Evolutionary conservation across 1,140 invertebrate genomes (phyloP), one percentile per base, ranked within the genome.

Genomic region (Adelges cooleyi): DNA sequence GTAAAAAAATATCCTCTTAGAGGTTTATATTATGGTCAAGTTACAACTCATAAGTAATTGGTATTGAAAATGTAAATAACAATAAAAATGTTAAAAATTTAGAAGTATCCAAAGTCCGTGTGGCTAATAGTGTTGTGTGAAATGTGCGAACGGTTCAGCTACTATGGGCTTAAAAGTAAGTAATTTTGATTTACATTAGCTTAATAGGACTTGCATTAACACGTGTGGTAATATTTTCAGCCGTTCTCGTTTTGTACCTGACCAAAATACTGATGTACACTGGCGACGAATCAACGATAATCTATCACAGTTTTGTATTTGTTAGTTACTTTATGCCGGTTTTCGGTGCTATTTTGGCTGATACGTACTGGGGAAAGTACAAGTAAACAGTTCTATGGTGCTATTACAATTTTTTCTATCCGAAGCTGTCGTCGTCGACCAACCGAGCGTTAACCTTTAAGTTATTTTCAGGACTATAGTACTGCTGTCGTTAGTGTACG

Each of bases 81-180:
- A n/a, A n/a, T n/a, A n/a, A n/a, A n/a, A n/a, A n/a, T n/a, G n/a
- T n/a, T n/a, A n/a, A n/a, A n/a, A n/a, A n/a, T 46, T 23, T 10
- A 65, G 44, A 83, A 81, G 13, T 95, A 92, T 73, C 92, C 93
- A 0, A 86, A 84, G 72, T 82, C 89, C 2, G 85, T 95, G 17
- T 90, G 88, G 71, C 94, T 95, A 74, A 96, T 97, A 72, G 79
- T 97, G 65, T 85, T 83, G 71, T 95, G 92, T 82, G 94, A 96
- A 76, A 94, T 96, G 72, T 96, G 93, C 74, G 93, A 97, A 77
- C 80, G 93, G 72, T 97, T 96, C 76, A 91, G 85, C 48, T 96
- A 84, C 75, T 96, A 95, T 84, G 94, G 94, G 72, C 90, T 95
- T 86, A 84, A 87, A 84, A 87, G 92, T 95, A 77, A 81, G 84